phyloP scores from a whole-genome alignment of 2,113 vertebrate species.

The Solenodon paradoxus region DNA sequence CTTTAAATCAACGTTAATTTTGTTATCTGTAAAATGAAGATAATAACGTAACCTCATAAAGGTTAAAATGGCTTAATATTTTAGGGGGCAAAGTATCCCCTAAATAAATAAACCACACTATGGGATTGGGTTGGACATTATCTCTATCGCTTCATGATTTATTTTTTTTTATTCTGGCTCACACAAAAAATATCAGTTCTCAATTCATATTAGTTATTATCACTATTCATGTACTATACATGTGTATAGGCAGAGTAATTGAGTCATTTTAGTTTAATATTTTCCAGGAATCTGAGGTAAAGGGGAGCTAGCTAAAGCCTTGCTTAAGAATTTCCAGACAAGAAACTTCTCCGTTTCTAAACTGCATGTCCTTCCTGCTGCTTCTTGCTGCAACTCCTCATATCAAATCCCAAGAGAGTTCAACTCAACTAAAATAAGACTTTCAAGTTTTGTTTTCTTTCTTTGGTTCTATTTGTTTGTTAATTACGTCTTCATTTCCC shows the following conservation, averaged over 20 bases:
- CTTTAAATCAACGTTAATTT: not conserved
- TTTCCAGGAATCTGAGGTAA: not conserved
- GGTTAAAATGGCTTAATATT: not conserved
- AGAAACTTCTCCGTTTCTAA: not conserved
- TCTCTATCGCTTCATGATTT: too few species aligned
- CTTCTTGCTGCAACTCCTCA: not conserved
- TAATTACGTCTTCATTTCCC: too few species aligned
- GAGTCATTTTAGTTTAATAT: not conserved
- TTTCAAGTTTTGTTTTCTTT: not conserved
- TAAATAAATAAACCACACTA: not conserved
- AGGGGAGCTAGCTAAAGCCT: not conserved
- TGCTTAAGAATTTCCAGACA: not conserved
- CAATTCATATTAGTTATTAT: not conserved
- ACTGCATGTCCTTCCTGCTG: not conserved
- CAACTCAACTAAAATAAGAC: not conserved
- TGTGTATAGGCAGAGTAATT: not conserved
- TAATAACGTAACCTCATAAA: fast-evolving
- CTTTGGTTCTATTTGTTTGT: not conserved
- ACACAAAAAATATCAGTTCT: not conserved
- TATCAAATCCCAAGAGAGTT: not conserved
- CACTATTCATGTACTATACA: not conserved
- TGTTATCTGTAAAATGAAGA: not conserved
- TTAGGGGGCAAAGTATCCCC: not conserved
- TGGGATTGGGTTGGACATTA: not conserved
- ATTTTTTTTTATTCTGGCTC: too few species aligned